Evolutionary conservation across 2,113 vertebrate species (phyloP).

Genomic region (Oncorhynchus nerka): DNA sequence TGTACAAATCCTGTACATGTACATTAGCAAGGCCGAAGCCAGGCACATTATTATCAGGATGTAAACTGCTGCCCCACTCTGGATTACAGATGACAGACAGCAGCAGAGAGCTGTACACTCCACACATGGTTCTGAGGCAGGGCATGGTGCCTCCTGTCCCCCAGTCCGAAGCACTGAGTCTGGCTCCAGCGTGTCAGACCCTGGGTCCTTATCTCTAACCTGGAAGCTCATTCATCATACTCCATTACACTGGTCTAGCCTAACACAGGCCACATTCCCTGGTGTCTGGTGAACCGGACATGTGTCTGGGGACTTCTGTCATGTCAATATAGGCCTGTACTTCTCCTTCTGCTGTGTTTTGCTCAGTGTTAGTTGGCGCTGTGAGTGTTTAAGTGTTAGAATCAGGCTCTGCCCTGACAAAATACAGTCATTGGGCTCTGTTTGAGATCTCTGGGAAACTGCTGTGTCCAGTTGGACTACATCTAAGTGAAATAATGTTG

Average conservation of each 20-base stretch:
- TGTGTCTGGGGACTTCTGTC: neutral
- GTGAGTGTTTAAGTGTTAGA: no score
- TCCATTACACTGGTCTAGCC: conserved; percentile 41
- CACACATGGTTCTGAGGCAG: neutral
- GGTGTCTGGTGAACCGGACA: conserved; percentile 21
- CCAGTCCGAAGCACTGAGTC: conserved; percentile 20
- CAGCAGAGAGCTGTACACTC: neutral
- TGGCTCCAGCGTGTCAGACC: conserved; percentile 29
- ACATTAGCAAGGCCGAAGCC: neutral
- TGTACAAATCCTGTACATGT: neutral
- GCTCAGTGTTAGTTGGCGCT: neutral
- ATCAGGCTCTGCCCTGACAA: neutral
- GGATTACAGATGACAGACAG: neutral
- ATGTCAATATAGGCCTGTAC: neutral
- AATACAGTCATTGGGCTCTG: neutral
- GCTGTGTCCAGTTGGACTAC: conserved; percentile 32
- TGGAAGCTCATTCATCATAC: conserved; percentile 45
- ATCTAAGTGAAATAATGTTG: conserved; percentile 16
- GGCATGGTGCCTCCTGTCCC: neutral
- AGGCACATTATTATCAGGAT: neutral
- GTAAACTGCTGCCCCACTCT: neutral
- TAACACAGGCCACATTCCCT: conserved; percentile 48
- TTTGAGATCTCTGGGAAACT: conserved; percentile 26
- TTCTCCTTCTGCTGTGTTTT: neutral
- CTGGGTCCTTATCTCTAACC: conserved; percentile 51